phyloP scores from a whole-genome alignment of 2,797 vertebrate genomes.

The Sebastes trivittatus region DNA sequence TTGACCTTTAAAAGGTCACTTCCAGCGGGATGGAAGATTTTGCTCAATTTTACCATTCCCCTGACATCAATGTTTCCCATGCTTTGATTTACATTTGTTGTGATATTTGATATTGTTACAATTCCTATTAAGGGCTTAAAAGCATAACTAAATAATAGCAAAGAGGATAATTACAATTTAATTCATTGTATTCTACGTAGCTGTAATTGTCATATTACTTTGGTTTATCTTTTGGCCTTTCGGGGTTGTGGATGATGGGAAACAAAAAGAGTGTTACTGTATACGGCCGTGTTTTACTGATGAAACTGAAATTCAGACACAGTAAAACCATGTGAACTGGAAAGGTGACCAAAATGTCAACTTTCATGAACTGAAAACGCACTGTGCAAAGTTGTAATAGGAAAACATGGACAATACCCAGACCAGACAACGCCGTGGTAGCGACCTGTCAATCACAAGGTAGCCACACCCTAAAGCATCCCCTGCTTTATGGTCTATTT shows the following conservation, averaged over 20 bases:
- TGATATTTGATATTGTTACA: background rate
- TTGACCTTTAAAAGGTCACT: conserved; percentile 57
- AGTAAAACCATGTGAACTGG: too few relatives aligned
- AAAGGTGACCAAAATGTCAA: too few relatives aligned
- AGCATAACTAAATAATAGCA: background rate
- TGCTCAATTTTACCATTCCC: conserved; percentile 14
- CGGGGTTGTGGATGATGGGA: background rate
- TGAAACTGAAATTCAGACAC: too few relatives aligned
- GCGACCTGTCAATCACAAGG: too few relatives aligned
- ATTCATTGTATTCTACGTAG: background rate
- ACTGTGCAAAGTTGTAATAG: too few relatives aligned
- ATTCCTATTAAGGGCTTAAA: background rate
- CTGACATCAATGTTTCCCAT: conserved; percentile 11
- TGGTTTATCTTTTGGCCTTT: background rate
- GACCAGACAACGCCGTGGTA: too few relatives aligned
- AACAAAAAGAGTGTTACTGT: background rate
- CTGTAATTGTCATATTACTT: background rate
- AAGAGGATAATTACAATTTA: background rate
- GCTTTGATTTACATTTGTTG: conserved; percentile 22
- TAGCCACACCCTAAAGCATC: accelerated
- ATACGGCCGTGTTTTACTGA: accelerated
- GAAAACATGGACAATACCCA: too few relatives aligned
- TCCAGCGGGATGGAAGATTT: conserved; percentile 27
- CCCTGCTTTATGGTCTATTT: too few relatives aligned
- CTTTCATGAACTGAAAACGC: too few relatives aligned